Base-by-base conservation (phyloP, 2,797 vertebrate genomes). In the Ara ararauna region DNA sequence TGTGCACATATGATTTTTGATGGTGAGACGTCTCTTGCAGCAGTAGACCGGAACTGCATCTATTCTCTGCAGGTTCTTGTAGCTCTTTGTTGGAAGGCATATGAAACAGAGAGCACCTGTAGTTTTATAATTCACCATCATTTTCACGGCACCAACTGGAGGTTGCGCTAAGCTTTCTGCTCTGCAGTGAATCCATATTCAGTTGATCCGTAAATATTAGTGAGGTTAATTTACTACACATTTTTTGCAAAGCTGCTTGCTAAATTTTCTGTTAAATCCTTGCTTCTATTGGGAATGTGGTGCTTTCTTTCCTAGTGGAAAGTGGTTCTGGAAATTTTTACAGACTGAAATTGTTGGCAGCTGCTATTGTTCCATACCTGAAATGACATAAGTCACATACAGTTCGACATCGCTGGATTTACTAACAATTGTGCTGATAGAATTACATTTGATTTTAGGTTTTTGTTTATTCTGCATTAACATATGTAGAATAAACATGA, bases 141-240 rank as follows among this genome's bases (percentile, higher is more conserved):
- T 61, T 81, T 90, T 62, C 44, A 47, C 17, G 17, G 60, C 23
- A 61, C 6, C 38, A 32, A 10, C 38, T 3, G 16, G 40, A 80
- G 44, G 22, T 66, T 11, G 1, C 16, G 32, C 17, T 64, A 24
- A 81, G 22, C 18, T 44, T 62, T 30, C 51, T 60, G 34, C 71
- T 78, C 0, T 15, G 30, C n/a, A 13, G 17, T 36, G 30, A 36
- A 91, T n/a, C 56, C 16, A 4, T 53, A 13, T 67, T 67, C 60
- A 54, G 5, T 61, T 1, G 1, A 23, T 40, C 65, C 54, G 34
- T 72, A 67, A 68, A 27, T 36, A 42, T 24, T 40, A 64, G 44
- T 1, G 2, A 53, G 30, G 44, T 60, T 50, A 45, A 80, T 61
- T 67, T 65, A n/a, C 27, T 36, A 6, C 40, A 27, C 0, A 1